Base-by-base conservation (phyloP, 2,888 invertebrate species). In the Phalera bucephala region DNA sequence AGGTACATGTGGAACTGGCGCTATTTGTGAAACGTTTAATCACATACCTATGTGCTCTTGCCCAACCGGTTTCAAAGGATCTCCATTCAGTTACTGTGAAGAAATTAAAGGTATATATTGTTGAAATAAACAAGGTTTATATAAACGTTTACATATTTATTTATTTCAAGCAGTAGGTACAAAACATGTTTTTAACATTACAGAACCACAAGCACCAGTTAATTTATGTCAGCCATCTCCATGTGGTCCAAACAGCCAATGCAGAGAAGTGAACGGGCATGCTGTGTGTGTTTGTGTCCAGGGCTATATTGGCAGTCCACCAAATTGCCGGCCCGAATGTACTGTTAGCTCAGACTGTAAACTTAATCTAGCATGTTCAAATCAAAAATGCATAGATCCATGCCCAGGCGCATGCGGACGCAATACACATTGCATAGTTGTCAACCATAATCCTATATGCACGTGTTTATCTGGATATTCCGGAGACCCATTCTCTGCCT, bases 311-410 rank as follows among this genome's bases (percentile, higher is more conserved):
- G 95, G 95, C 14, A 92, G 90, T 45, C 94, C 95, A 31, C 95
- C 95, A 17, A 91, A 92, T 46, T 95, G 95, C 64, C 91, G 95
- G 29, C 95, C 95, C 0, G 95, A 96, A 80, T 96, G 96, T 73
- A 91, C 94, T 26, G 89, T 94, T 13, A 95, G 94, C 72, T 92
- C 93, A 0, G 95, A 95, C 48, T 95, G 95, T 68, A 77, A 91
- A 3, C 73, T 92, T 33, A 89, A 93, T 59, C 91, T 86, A 56
- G 94, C 95, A 31, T 97, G 96, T 71, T 91, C 94, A 6, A 92
- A 93, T 55, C 93, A 93, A 60, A 95, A 94, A 79, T 96, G 96
- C 67, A 83, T 90, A 27, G 93, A 95, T 70, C 95, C 95, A 12
- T 95, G 95, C 58, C 91, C 92, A 10, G 94, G 94, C 51, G 93